Base-by-base conservation (phyloP, 2,113 vertebrate genomes). In the Etia nguti region DNA sequence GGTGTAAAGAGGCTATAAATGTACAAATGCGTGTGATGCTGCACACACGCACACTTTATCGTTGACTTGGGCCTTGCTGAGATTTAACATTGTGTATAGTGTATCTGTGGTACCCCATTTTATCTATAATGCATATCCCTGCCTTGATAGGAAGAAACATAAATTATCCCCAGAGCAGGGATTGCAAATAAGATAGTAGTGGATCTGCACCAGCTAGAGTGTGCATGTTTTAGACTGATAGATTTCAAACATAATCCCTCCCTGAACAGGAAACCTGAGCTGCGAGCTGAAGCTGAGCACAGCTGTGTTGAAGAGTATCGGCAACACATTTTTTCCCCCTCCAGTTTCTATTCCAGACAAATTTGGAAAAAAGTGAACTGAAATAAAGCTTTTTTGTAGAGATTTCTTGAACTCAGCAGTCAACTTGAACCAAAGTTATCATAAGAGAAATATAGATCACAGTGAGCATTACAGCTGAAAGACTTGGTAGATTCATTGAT, bases 1-100 rank as follows among this genome's bases (percentile, higher is more conserved):
- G 62, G 83, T 82, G 57, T 75, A 81, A 43, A 90, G 41, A 90
- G 38, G 50, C 82, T 24, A 31, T 86, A 87, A 90, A 89, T 41
- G 54, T 68, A 62, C 10, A 18, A 75, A 60, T 79, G 59, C 3
- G 10, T 77, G 10, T 10, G 0, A 24, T 13, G 6, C 46, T 62
- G 57, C 50, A 34, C 46, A 31, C 55, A 73, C 31, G 54, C 62
- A 73, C 70, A 62, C 73, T 41, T 50, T 34, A 13, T 77, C 4
- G 6, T 31, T 77, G 26, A 50, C 10, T 31, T 52, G 46, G 26
- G 73, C 4, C 18, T 77, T 31, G 55, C 36, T 26, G 29, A 68
- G 26, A 26, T 57, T 57, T 50, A 56, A 82, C 24, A 41, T 41
- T 18, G 54, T 20, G 31, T 48, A 22, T 13, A 73, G 15, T 20